Percentiles rank a stretch among this genome's conserved stretches.
Conservation (phyloP, 2,888 invertebrate species). For the Nomada ferruginata region DNA sequence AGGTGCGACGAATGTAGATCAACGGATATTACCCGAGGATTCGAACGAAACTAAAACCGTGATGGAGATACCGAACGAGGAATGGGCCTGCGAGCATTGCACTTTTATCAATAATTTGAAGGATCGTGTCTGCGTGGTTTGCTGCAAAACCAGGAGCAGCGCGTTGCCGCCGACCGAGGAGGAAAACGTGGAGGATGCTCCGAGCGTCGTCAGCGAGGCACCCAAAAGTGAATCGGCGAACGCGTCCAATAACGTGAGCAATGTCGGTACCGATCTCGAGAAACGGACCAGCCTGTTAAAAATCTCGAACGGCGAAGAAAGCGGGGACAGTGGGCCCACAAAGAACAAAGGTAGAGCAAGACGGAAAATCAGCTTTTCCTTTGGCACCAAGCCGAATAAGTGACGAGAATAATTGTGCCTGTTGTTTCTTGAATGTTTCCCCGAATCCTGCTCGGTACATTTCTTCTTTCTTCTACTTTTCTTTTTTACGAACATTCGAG, state of each 20-base stretch:
- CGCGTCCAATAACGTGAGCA: slow-evolving; percentile 37
- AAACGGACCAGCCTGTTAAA: slow-evolving; percentile 70
- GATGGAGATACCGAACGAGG: slow-evolving; percentile 76
- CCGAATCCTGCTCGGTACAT: neutral
- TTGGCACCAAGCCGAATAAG: slow-evolving; percentile 88
- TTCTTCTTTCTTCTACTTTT: slow-evolving; percentile 14
- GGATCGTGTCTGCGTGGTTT: slow-evolving; percentile 92
- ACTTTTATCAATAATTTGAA: slow-evolving; percentile 94
- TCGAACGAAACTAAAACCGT: neutral
- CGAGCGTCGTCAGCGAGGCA: slow-evolving; percentile 54
- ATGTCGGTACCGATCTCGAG: slow-evolving; percentile 64
- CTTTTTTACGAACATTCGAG: slow-evolving; percentile 47
- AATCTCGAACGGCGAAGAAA: slow-evolving; percentile 78
- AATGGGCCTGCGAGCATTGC: slow-evolving; percentile 96
- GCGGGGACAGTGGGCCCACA: slow-evolving; percentile 80
- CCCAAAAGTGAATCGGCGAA: slow-evolving; percentile 31
- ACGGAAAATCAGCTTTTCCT: slow-evolving; percentile 91
- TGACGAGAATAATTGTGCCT: slow-evolving; percentile 64
- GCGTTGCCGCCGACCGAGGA: slow-evolving; percentile 73
- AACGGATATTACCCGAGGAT: neutral
- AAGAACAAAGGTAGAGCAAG: slow-evolving; percentile 89
- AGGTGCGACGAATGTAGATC: neutral
- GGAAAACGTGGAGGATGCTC: slow-evolving; percentile 23
- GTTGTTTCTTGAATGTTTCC: slow-evolving; percentile 39
- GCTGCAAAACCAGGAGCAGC: slow-evolving; percentile 90